These are phyloP conservation scores for Ptilodon capucinus DNA, from an alignment of 2,888 invertebrate species.

Conservation along the genomic window DNA sequence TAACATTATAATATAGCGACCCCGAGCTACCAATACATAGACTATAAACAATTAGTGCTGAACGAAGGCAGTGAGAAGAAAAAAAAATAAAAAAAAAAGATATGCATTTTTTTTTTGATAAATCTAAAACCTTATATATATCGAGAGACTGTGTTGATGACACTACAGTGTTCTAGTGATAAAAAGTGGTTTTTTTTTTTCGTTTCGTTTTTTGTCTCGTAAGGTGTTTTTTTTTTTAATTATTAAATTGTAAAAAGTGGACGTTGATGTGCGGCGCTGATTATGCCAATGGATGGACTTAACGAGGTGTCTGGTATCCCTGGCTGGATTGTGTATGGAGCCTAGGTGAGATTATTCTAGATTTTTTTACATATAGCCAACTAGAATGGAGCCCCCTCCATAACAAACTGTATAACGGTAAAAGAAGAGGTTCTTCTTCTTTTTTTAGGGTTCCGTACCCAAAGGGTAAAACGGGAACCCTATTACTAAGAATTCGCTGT, in stretches of 20 bases:
- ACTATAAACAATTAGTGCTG: conserved; percentile 20
- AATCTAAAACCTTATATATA: conserved; percentile 19
- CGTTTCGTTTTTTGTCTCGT: conserved; percentile 21
- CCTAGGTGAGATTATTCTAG: conserved; percentile 51
- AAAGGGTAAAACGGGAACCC: too few relatives aligned
- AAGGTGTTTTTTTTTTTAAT: neutral
- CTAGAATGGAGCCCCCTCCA: too few relatives aligned
- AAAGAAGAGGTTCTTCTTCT: too few relatives aligned
- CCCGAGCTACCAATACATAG: neutral
- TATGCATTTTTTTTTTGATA: conserved; percentile 48
- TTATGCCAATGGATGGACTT: conserved; percentile 8
- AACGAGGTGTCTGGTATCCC: conserved; percentile 41
- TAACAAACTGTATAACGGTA: too few relatives aligned
- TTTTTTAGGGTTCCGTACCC: too few relatives aligned
- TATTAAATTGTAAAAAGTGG: neutral
- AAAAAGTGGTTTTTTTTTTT: conserved; percentile 5
- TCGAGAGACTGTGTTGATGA: neutral
- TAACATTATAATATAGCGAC: conserved; percentile 25
- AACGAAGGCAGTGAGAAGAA: conserved; percentile 27
- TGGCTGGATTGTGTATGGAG: conserved; percentile 48
- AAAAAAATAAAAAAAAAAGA: conserved; percentile 9
- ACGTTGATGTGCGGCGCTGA: conserved; percentile 5
- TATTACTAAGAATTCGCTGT: too few relatives aligned
- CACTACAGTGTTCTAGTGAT: conserved; percentile 6
- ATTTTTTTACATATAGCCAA: neutral